These are phyloP conservation scores for Ormyrus labotus DNA, from an alignment of 2,888 invertebrate genomes.

Conservation along the genomic window DNA sequence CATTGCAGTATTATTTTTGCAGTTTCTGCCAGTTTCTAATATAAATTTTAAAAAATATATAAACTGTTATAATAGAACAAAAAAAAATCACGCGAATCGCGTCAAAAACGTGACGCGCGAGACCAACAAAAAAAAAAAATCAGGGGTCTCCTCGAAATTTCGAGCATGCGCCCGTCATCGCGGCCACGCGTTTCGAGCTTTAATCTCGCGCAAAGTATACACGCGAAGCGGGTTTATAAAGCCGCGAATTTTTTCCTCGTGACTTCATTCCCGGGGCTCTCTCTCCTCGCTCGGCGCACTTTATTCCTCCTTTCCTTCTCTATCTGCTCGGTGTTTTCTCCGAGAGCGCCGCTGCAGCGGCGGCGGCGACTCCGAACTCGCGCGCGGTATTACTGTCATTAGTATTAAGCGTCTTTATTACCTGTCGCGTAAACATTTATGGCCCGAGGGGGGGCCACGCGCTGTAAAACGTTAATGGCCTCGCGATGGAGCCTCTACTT, in stretches of 20 bases:
- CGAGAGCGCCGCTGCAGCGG: background rate
- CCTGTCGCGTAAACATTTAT: constrained; percentile 61
- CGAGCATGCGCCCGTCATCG: background rate
- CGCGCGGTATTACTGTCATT: constrained; percentile 56
- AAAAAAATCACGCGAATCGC: too few species aligned
- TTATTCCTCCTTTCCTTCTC: background rate
- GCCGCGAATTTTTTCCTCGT: background rate
- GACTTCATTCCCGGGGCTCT: background rate
- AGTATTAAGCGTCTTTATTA: constrained; percentile 61
- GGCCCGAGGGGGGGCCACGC: constrained; percentile 15
- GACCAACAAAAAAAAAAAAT: too few species aligned
- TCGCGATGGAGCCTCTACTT: constrained; percentile 39
- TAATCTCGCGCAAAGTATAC: background rate
- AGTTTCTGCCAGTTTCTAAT: too few species aligned
- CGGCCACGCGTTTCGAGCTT: background rate
- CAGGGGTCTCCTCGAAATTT: background rate
- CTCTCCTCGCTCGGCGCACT: background rate
- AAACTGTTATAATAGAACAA: too few species aligned
- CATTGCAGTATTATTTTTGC: too few species aligned
- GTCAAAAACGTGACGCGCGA: too few species aligned
- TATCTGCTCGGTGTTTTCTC: background rate
- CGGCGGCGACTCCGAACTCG: background rate
- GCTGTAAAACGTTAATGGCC: constrained; percentile 51
- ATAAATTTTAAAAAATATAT: too few species aligned
- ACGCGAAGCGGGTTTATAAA: background rate